phyloP scores from a whole-genome alignment of 2,797 vertebrate genomes.

The Erpetoichthys calabaricus region DNA sequence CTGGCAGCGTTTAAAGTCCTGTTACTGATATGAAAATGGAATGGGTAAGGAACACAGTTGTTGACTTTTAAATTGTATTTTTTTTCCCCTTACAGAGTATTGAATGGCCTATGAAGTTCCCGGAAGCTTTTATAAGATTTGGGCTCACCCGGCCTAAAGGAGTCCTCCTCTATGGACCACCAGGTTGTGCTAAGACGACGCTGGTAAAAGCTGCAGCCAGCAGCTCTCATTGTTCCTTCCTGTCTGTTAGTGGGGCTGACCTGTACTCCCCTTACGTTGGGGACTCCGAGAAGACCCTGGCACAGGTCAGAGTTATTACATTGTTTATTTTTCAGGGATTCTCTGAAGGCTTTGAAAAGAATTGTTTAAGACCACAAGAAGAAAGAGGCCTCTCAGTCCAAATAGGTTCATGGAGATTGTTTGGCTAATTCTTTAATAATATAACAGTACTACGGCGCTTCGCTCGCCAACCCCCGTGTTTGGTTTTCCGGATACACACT shows the following conservation, averaged over 20 bases:
- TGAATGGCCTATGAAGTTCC: conserved; percentile 83
- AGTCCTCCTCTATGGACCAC: conserved; percentile 76
- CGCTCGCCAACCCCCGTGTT: too few species aligned
- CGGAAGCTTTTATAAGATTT: conserved; percentile 70
- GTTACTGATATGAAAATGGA: too few species aligned
- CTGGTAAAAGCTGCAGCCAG: conserved; percentile 70
- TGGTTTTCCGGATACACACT: too few species aligned
- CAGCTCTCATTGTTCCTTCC: conserved; percentile 66
- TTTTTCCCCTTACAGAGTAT: conserved; percentile 48
- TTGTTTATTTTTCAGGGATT: conserved; percentile 4
- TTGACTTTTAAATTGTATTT: too few species aligned
- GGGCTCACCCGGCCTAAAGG: conserved; percentile 70
- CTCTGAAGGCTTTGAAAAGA: background rate
- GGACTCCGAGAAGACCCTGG: conserved; percentile 79
- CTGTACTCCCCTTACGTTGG: conserved; percentile 84
- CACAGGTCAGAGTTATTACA: conserved; percentile 54
- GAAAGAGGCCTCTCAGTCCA: too few species aligned
- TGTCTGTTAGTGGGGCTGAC: conserved; percentile 77
- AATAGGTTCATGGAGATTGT: too few species aligned
- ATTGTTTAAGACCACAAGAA: too few species aligned
- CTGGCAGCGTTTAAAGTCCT: too few species aligned
- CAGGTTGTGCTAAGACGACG: conserved; percentile 86
- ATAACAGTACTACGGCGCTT: too few species aligned
- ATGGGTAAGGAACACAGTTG: too few species aligned
- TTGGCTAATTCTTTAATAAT: too few species aligned